phyloP scores from a whole-genome alignment of 2,797 vertebrate genomes.

The Characodon lateralis region DNA sequence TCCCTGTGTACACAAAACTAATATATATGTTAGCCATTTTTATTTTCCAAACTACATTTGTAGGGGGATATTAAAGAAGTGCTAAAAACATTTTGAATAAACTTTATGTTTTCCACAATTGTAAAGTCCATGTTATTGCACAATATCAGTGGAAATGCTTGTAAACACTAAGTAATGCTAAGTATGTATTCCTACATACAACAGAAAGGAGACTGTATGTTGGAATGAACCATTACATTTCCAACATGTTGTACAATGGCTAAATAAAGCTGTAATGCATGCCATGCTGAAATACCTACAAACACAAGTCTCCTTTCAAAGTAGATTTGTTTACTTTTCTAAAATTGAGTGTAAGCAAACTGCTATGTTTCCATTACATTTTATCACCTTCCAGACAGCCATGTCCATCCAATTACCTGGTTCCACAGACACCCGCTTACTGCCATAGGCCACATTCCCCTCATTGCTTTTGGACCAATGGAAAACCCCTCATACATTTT shows the following conservation, averaged over 20 bases:
- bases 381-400: not conserved
- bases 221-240: not conserved
- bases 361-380: slow-evolving; percentile 7
- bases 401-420: slow-evolving; percentile 45
- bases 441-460: slow-evolving; percentile 58
- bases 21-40: too few relatives aligned
- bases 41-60: not conserved
- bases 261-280: not conserved
- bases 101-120: slow-evolving; percentile 21
- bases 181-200: not conserved
- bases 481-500: slow-evolving; percentile 75
- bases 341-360: not conserved
- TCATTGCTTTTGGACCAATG: slow-evolving; percentile 62
- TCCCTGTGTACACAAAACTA: too few relatives aligned
- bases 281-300: not conserved
- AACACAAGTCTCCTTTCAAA: not conserved
- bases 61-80: not conserved
- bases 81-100: slow-evolving; percentile 2
- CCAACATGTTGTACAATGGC: not conserved
- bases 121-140: slow-evolving; percentile 12
- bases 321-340: not conserved
- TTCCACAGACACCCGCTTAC: slow-evolving; percentile 11
- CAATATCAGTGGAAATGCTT: slow-evolving; percentile 10
- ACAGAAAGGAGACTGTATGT: not conserved
- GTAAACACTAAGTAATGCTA: not conserved